A percentile compares a stretch with the other conserved stretches of the same genome.
Conservation (phyloP, 2,888 invertebrate genomes). For the Arctia plantaginis region DNA sequence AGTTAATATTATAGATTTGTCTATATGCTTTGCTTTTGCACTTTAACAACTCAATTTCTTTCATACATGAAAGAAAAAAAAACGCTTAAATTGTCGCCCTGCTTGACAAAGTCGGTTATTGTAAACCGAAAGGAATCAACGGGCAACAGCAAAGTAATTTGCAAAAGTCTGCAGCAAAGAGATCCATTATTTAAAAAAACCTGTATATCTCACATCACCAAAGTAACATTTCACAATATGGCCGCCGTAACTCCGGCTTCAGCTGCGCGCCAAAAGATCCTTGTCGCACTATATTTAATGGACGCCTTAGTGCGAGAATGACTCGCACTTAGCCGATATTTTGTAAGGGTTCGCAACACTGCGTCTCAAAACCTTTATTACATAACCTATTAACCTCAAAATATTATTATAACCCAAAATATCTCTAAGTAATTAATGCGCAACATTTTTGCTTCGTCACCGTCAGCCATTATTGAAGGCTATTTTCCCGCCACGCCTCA, state of each 20-base stretch:
- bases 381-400: slow-evolving; percentile 7
- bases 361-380: not conserved
- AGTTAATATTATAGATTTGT: no score
- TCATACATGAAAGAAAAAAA: no score
- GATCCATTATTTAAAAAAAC: not conserved
- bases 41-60: no score
- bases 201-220: not conserved
- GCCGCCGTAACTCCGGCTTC: not conserved
- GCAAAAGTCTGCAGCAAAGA: not conserved
- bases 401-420: slow-evolving; percentile 5
- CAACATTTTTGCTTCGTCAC: slow-evolving; percentile 8
- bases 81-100: no score
- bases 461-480: not conserved
- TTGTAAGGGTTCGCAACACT: not conserved
- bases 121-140: not conserved
- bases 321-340: slow-evolving; percentile 1
- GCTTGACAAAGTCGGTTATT: no score
- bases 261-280: not conserved
- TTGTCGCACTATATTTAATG: not conserved
- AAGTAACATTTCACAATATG: not conserved
- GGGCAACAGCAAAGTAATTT: not conserved
- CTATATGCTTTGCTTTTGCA: no score
- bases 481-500: slow-evolving; percentile 1
- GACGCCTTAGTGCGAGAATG: not conserved
- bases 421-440: slow-evolving; percentile 13